These are phyloP conservation scores for Rhamnusium bicolor DNA, from an alignment of 2,888 invertebrate species.

Conservation along the genomic window DNA sequence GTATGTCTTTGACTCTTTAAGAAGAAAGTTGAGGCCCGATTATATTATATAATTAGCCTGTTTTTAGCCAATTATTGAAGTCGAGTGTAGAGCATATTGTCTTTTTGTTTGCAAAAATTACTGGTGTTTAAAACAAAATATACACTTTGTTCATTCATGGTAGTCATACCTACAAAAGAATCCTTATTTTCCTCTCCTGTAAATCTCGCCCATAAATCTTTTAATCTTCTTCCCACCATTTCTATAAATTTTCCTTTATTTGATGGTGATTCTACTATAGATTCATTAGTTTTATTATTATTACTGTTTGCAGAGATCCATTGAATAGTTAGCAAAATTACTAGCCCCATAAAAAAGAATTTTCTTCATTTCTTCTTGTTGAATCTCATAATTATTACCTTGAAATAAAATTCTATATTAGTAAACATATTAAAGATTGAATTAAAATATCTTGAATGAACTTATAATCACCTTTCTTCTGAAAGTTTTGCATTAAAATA, in stretches of 20 bases:
- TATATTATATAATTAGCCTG: too few relatives aligned
- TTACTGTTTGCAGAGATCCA: constrained; percentile 26
- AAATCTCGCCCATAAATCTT: constrained; percentile 15
- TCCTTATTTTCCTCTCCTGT: constrained; percentile 12
- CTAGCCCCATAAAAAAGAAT: constrained; percentile 19
- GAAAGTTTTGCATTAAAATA: too few relatives aligned
- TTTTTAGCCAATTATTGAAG: too few relatives aligned
- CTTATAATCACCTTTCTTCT: too few relatives aligned
- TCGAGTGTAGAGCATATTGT: too few relatives aligned
- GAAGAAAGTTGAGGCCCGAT: too few relatives aligned
- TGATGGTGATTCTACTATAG: not conserved
- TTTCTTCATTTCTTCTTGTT: constrained; percentile 37
- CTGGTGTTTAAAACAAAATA: too few relatives aligned
- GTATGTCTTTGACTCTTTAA: too few relatives aligned
- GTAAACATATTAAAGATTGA: too few relatives aligned
- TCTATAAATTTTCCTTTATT: constrained; percentile 19
- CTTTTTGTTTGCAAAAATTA: too few relatives aligned
- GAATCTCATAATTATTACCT: constrained; percentile 25
- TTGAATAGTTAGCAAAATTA: constrained; percentile 19
- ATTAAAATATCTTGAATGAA: too few relatives aligned
- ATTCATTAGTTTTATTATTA: constrained; percentile 2
- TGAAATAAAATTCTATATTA: not conserved
- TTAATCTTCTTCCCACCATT: constrained; percentile 20
- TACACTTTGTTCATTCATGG: too few relatives aligned
- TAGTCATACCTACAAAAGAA: constrained; percentile 10